phyloP scores from a whole-genome alignment of 2,113 vertebrate species.

The Pseudorasbora parva region DNA sequence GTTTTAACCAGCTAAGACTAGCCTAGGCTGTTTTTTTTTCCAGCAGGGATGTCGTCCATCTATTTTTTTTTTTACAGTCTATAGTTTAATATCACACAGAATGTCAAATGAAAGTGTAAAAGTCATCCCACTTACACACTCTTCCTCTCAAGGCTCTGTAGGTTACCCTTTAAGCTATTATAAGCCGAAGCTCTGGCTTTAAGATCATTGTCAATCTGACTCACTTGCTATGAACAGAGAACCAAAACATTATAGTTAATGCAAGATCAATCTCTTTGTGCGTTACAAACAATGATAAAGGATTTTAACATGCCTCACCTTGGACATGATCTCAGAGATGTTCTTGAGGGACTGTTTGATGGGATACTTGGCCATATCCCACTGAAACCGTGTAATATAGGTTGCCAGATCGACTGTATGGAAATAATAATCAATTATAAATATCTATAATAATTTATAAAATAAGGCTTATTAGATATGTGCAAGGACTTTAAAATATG shows the following conservation, averaged over 20 bases:
- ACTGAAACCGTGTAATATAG: conserved; percentile 96
- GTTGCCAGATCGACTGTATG: conserved; percentile 93
- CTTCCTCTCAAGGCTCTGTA: conserved; percentile 97
- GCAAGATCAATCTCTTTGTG: background rate
- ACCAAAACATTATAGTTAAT: background rate
- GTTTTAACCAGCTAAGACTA: too few species aligned
- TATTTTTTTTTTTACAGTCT: too few species aligned
- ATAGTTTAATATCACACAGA: background rate
- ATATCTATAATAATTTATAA: background rate
- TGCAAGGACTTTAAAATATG: background rate
- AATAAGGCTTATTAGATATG: background rate
- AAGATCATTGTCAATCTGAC: conserved; percentile 97
- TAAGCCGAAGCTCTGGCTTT: conserved; percentile 95
- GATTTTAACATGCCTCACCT: conserved; percentile 76
- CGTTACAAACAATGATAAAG: background rate
- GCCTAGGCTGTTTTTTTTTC: too few species aligned
- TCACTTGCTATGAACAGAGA: conserved; percentile 84
- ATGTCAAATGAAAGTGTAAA: background rate
- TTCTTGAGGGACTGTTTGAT: conserved; percentile 99
- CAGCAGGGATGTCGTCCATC: too few species aligned
- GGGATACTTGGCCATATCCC: conserved; percentile 99
- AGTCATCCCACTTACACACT: conserved; percentile 85
- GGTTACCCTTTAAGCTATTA: conserved; percentile 97
- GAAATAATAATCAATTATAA: conserved; percentile 21
- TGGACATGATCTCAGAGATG: conserved; percentile 98